phyloP scores from a whole-genome alignment of 2,113 vertebrate genomes.

The Hippocampus abdominalis region DNA sequence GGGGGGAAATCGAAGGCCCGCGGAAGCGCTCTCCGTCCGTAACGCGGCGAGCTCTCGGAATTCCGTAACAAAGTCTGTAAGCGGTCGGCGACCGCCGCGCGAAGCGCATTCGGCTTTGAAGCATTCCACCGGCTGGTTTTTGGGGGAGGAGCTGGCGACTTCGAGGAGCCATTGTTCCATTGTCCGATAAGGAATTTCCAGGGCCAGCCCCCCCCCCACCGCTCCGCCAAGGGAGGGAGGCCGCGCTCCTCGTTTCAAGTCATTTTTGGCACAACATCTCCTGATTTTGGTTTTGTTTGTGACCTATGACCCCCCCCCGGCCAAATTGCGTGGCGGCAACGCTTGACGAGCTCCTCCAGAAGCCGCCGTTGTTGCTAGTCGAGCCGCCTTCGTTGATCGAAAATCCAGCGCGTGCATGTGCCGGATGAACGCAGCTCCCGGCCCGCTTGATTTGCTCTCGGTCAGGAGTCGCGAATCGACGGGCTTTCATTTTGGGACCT shows the following conservation, averaged over 20 bases:
- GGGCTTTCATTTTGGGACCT: conserved; percentile 14
- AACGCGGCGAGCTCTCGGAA: conserved; percentile 33
- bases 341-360: conserved; percentile 32
- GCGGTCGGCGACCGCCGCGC: background rate
- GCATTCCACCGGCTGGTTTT: conserved; percentile 11
- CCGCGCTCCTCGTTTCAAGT: conserved; percentile 54
- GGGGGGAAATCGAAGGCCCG: conserved; percentile 44
- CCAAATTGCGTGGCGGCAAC: conserved; percentile 27
- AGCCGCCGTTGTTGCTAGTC: conserved; percentile 28
- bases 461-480: background rate
- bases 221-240: conserved; percentile 60
- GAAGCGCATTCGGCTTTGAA: conserved; percentile 19
- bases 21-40: conserved; percentile 4
- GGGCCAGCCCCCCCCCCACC: conserved; percentile 55
- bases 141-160: conserved; percentile 37
- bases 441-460: conserved; percentile 47
- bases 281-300: conserved; percentile 20
- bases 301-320: conserved; percentile 25
- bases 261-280: conserved; percentile 43
- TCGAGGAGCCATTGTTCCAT: conserved; percentile 71
- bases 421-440: conserved; percentile 5
- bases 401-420: conserved; percentile 15
- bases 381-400: conserved; percentile 32
- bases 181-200: conserved; percentile 74
- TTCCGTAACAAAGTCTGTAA: conserved; percentile 4